Base-by-base conservation (phyloP, 2,888 invertebrate species). In the Chaetogeoica ovagalla region DNA sequence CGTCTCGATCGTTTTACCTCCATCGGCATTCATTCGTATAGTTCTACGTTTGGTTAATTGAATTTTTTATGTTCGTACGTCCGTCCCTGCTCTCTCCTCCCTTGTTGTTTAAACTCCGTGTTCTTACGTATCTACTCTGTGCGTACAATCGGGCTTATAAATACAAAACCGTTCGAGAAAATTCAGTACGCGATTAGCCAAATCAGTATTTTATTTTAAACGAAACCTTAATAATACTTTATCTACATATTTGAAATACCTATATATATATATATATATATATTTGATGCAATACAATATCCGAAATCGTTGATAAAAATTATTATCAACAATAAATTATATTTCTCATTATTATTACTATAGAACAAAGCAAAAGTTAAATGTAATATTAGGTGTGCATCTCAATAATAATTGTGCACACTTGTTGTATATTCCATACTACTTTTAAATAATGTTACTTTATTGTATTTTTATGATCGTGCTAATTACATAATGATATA, bases 211-310 rank as follows among this genome's bases (percentile, higher is more conserved):
- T 15, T 23, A 73, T 30, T 30, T 30, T 73, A 19, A 62, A 62
- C 1, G 62, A 73, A 73, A 73, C 73, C 73, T 52, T 52, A 62
- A 17, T 30, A 73, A n/a, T 30, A 62, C 8, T 63, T 73, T 62
- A 62, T 63, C 52, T 63, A 15, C n/a, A 2, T 37, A 37, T 48
- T 63, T 63, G 13, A n/a, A 8, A 73, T 63, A 55, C 15, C 17
- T 37, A n/a, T 5, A 43, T 63, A 62, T 52, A 62, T 37, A 59
- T 72, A n/a, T 52, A 52, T 21, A 21, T 7, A 17, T 48, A 48
- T 23, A 9, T 63, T 73, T 52, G 15, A 62, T n/a, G n/a, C 48
- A 37, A 62, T 73, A 37, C 62, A 73, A 73, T 62, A 30, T 63
- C 48, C 30, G 62, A n/a, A 52, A 23, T 19, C 19, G 19, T 30